Percentiles rank a stretch among this genome's conserved stretches.
These are phyloP conservation scores for Hylia prasina DNA, from an alignment of 2,113 vertebrate species.

Conservation along the genomic window DNA sequence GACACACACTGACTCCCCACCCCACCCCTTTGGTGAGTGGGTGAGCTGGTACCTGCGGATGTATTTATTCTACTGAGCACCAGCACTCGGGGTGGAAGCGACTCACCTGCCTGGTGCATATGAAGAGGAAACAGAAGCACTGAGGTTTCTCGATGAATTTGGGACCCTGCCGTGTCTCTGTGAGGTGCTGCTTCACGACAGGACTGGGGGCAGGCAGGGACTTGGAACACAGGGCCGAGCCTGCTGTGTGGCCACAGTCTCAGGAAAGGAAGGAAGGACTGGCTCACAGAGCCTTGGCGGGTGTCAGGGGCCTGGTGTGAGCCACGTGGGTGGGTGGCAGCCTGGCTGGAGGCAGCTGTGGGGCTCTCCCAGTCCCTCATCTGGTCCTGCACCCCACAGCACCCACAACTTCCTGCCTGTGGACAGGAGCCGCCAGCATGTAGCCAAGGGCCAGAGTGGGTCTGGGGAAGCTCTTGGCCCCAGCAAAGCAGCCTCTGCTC, in stretches of 20 bases:
- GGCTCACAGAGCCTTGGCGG: not conserved
- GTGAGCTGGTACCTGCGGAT: conserved; percentile 79
- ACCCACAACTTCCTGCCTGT: not conserved
- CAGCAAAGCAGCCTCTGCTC: not conserved
- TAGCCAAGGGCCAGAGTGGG: fast-evolving
- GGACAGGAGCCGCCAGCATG: fast-evolving
- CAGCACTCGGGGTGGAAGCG: not conserved
- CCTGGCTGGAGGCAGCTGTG: fast-evolving
- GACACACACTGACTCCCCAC: conserved; percentile 65
- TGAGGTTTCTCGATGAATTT: conserved; percentile 43
- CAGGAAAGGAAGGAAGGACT: conserved; percentile 63
- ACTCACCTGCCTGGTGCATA: conserved; percentile 38
- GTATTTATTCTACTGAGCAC: conserved; percentile 76
- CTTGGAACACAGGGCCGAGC: not conserved
- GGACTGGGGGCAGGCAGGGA: not conserved
- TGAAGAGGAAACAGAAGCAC: conserved; percentile 67
- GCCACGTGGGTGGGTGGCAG: not conserved
- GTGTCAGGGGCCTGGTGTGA: not conserved
- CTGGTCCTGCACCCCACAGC: not conserved
- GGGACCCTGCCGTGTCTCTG: conserved; percentile 16
- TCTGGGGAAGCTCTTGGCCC: not conserved
- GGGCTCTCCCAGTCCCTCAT: not conserved
- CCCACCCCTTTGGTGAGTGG: conserved; percentile 66
- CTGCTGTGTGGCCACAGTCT: conserved; percentile 34
- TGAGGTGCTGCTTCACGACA: not conserved